Evolutionary conservation across 2,113 vertebrate genomes (phyloP), one percentile per base, ranked within the genome.

Genomic region (Uropsilus gracilis): DNA sequence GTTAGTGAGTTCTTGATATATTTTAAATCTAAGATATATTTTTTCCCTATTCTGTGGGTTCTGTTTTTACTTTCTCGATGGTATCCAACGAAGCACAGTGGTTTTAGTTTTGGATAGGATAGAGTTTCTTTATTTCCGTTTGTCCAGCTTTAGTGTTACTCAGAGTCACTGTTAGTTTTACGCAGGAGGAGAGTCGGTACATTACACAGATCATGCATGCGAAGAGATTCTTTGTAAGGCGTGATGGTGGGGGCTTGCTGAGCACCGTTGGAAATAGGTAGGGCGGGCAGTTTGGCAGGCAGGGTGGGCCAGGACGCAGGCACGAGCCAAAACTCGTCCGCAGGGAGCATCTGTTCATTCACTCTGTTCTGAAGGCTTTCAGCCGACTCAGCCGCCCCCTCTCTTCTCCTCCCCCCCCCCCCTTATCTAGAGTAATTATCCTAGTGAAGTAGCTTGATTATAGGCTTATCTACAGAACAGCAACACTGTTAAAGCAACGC

Each of bases 51-150:
- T 82, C 13, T 63, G 6, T 81, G 57, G 13, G 17, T n/a, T 82
- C n/a, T 32, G 5, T 57, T 89, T 82, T 71, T 72, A 17, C n/a
- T 77, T 89, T 84, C 22, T 80, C 53, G 16, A 44, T 80, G 53
- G 30, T 46, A 37, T 80, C 57, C 24, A 66, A 89, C 66, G 24
- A 90, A 86, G 34, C 11, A 73, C 22, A 37, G 16, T 34, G 80
- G 34, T 75, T 84, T 77, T 77, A 71, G 86, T 77, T 89, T 89
- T 57, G 32, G 32, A 16, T 80, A 69, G 63, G 32, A 28, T 61
- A 55, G 13, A 32, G 0, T 78, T 81, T 86, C 34, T 37, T 48
- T 6, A 66, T 61, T 6, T 57, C 4, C 9, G 37, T 82, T 75
- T 66, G n/a, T 75, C 68, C 76, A 32, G 3, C 22, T 24, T 93